A percentile compares a stretch with the other conserved stretches of the same genome.
These are phyloP conservation scores for Zenarchopterus dispar DNA, from an alignment of 2,797 vertebrate genomes.

Conservation along the genomic window DNA sequence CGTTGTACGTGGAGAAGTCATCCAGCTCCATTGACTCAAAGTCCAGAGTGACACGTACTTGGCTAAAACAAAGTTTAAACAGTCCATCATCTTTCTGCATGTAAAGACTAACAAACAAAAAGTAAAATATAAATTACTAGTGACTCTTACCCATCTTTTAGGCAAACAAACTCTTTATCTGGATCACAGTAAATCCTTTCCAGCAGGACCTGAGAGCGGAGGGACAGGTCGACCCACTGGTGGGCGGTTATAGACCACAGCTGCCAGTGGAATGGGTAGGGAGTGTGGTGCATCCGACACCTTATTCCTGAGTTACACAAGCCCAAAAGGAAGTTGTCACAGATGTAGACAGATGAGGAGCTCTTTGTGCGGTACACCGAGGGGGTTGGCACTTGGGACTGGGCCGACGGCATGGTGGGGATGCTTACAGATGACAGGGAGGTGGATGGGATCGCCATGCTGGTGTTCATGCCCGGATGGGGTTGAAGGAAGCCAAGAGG, in stretches of 20 bases:
- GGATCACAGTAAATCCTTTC: slow-evolving; percentile 64
- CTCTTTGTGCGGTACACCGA: slow-evolving; percentile 43
- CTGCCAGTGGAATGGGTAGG: slow-evolving; percentile 75
- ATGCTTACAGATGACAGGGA: background rate
- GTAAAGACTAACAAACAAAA: too few species aligned
- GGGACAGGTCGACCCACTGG: slow-evolving; percentile 54
- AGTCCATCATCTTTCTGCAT: too few species aligned
- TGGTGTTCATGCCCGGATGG: background rate
- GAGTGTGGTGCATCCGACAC: slow-evolving; percentile 71
- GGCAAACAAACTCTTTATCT: rapidly evolving
- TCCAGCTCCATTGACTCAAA: slow-evolving; percentile 57
- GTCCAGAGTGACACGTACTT: slow-evolving; percentile 4
- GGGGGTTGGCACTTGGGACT: rapidly evolving
- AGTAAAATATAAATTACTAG: too few species aligned
- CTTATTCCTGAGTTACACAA: background rate
- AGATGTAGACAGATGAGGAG: slow-evolving; percentile 42
- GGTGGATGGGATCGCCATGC: background rate
- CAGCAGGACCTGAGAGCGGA: slow-evolving; percentile 47
- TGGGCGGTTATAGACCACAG: slow-evolving; percentile 11
- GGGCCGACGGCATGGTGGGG: background rate
- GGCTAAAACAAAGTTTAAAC: slow-evolving; percentile 6
- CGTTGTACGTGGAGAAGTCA: slow-evolving; percentile 6
- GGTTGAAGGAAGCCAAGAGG: slow-evolving; percentile 36
- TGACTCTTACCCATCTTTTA: slow-evolving; percentile 58
- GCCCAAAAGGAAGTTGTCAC: slow-evolving; percentile 63